These are phyloP conservation scores for Ganaspis brasiliensis DNA, from an alignment of 2,888 invertebrate species.

Conservation along the genomic window DNA sequence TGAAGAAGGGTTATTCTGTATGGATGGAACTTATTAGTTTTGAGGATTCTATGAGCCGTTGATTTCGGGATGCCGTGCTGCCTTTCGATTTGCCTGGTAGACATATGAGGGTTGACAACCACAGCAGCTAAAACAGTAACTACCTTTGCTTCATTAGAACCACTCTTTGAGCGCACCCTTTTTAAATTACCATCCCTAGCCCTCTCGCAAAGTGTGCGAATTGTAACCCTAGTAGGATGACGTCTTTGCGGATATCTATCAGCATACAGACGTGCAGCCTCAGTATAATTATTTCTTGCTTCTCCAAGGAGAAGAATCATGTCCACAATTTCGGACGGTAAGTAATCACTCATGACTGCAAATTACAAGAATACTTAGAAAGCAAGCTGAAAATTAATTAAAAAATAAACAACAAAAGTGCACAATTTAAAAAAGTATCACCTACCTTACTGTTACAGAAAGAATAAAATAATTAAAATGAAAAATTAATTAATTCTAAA, in stretches of 20 bases:
- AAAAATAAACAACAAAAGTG: too few relatives aligned
- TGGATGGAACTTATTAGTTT: constrained; percentile 45
- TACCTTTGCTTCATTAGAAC: constrained; percentile 25
- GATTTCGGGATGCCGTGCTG: constrained; percentile 48
- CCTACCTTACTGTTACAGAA: too few relatives aligned
- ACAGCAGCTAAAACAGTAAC: constrained; percentile 41
- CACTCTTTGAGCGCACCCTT: neutral
- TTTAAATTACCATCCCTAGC: constrained; percentile 25
- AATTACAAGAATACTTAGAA: too few relatives aligned
- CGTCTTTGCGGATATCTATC: constrained; percentile 33
- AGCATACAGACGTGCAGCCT: constrained; percentile 32
- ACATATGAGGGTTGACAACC: constrained; percentile 41
- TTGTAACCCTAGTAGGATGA: constrained; percentile 39
- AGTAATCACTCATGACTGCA: too few relatives aligned
- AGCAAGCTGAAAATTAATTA: too few relatives aligned
- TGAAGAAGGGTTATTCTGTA: constrained; percentile 47
- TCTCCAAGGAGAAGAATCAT: constrained; percentile 41
- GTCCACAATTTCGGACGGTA: constrained; percentile 43
- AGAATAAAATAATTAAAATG: too few relatives aligned
- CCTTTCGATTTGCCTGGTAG: constrained; percentile 44
- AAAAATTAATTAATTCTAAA: too few relatives aligned
- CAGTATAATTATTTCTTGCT: constrained; percentile 33
- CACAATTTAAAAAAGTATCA: too few relatives aligned
- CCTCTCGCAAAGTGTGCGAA: neutral
- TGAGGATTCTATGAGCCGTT: constrained; percentile 42